A percentile compares a stretch with the other conserved stretches of the same genome.
Evolutionary conservation across 2,113 vertebrate genomes (phyloP).

Genomic region (Tympanuchus pallidicinctus): DNA sequence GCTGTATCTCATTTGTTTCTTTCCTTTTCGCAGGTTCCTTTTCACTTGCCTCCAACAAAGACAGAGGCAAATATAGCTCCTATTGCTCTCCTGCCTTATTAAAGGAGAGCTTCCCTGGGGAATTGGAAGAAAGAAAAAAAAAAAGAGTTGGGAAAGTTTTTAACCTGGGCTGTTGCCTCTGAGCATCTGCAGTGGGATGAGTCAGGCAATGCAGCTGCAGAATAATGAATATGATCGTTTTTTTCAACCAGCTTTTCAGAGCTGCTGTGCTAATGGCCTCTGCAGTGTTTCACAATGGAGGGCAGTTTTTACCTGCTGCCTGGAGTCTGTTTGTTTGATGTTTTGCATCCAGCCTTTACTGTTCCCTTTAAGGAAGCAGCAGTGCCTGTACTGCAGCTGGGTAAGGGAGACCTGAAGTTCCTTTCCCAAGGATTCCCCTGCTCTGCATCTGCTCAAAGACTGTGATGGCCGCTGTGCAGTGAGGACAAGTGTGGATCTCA

Average conservation of each 20-base stretch:
- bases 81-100: not conserved
- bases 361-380: rapidly evolving
- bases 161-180: not conserved
- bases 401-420: not conserved
- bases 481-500: rapidly evolving
- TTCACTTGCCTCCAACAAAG: not conserved
- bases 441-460: not conserved
- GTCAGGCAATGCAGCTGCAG: not conserved
- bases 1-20: not conserved
- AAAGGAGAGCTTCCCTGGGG: not conserved
- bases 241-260: not conserved
- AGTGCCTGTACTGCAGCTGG: not conserved
- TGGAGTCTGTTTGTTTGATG: not conserved
- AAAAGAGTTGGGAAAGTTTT: not conserved
- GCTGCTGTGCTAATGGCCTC: not conserved
- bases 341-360: not conserved
- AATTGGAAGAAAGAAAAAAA: not conserved
- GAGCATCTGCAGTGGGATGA: not conserved
- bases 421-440: not conserved
- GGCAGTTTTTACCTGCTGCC: not conserved
- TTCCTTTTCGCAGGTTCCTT: not conserved
- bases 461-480: rapidly evolving
- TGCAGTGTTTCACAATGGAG: not conserved
- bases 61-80: not conserved
- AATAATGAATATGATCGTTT: not conserved